These are phyloP conservation scores for Stichopus horrens DNA, from an alignment of 53 echinoderm and acorn worm species.

Conservation along the genomic window DNA sequence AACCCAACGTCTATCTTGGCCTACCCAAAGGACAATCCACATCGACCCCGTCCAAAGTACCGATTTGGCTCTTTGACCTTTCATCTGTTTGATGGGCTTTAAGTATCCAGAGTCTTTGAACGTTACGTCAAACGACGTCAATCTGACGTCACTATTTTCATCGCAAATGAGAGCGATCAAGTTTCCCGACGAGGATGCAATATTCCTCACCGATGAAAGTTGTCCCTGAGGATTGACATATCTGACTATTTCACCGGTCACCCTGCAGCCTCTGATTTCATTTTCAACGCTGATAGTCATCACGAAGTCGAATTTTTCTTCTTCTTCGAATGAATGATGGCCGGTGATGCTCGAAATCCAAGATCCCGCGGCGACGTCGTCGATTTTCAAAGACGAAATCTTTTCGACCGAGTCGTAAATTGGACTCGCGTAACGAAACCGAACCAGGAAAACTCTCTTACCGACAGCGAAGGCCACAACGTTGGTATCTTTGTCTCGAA, in stretches of 20 bases:
- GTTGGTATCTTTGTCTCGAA: neutral
- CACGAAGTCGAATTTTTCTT: neutral
- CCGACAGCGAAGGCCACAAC: neutral
- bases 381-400: slow-evolving; percentile 5
- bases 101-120: neutral
- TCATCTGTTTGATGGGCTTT: neutral
- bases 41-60: slow-evolving; percentile 6
- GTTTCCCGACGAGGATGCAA: neutral
- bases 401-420: neutral
- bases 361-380: neutral
- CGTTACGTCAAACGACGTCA: neutral
- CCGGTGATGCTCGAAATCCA: neutral
- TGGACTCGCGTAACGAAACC: neutral
- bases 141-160: neutral
- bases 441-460: neutral
- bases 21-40: slow-evolving; percentile 13
- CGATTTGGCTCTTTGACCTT: neutral
- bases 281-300: neutral
- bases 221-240: neutral
- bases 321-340: neutral
- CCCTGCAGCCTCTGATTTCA: slow-evolving; percentile 9
- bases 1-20: neutral
- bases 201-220: neutral
- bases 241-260: neutral
- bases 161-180: neutral